Percentiles rank a stretch among this genome's conserved stretches.
These are phyloP conservation scores for Tyrophagus putrescentiae DNA, from an alignment of 1,140 invertebrate species.

Conservation along the genomic window DNA sequence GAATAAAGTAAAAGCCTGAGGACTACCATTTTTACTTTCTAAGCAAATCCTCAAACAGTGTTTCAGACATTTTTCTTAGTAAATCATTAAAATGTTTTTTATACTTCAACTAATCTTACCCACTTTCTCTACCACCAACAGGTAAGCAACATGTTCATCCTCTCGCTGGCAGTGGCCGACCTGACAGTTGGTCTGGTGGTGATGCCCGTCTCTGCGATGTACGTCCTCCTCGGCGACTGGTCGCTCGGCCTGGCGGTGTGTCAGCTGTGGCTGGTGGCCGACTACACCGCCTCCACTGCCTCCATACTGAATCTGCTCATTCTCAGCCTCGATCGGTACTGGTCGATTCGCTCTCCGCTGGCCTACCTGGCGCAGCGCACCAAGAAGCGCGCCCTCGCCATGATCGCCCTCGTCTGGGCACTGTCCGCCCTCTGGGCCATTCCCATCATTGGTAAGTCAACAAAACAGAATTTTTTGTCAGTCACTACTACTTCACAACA, in stretches of 20 bases:
- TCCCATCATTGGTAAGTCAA: constrained; percentile 35
- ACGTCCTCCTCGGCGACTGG: constrained; percentile 45
- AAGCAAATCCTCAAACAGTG: background rate
- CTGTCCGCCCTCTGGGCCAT: constrained; percentile 40
- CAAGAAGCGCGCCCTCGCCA: constrained; percentile 39
- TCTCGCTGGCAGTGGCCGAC: constrained; percentile 47
- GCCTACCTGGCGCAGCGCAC: constrained; percentile 45
- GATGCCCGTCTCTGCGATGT: constrained; percentile 47
- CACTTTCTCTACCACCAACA: constrained; percentile 30
- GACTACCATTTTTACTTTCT: background rate
- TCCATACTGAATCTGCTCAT: constrained; percentile 48
- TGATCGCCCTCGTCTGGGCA: constrained; percentile 42
- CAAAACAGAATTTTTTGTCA: no score
- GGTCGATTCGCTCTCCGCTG: constrained; percentile 45
- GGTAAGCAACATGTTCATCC: constrained; percentile 50
- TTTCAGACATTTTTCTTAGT: background rate
- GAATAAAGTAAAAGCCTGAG: background rate
- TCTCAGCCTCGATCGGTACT: constrained; percentile 36
- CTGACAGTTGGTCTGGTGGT: constrained; percentile 46
- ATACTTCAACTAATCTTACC: background rate
- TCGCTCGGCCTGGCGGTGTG: constrained; percentile 41
- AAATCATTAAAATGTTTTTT: background rate
- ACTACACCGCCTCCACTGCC: constrained; percentile 48
- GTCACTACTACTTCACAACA: background rate
- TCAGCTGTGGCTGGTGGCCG: constrained; percentile 40